Conservation (phyloP, 2,888 invertebrate genomes). For the Cheilosia impressa region DNA sequence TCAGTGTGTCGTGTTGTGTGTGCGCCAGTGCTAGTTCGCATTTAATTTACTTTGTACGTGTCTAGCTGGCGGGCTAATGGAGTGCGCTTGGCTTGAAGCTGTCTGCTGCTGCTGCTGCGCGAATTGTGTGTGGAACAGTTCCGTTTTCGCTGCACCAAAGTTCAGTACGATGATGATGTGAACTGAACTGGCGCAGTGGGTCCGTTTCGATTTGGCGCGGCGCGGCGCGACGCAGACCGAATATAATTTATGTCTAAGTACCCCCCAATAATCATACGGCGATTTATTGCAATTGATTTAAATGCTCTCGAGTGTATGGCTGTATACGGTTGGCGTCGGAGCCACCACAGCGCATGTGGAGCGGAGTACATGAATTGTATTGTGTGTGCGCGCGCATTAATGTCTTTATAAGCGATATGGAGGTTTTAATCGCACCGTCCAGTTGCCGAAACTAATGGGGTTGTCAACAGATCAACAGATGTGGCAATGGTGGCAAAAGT, state of each 20-base stretch:
- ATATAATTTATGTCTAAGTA: conserved; percentile 75
- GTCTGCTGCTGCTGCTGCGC: conserved; percentile 34
- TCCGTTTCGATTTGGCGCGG: conserved; percentile 29
- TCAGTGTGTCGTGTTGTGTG: conserved; percentile 5
- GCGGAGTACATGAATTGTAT: conserved; percentile 55
- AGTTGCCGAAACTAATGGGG: conserved; percentile 65
- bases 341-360: conserved; percentile 41
- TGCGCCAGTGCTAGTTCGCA: conserved; percentile 51
- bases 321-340: conserved; percentile 13
- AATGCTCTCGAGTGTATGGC: conserved; percentile 72
- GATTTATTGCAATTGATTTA: conserved; percentile 82
- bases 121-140: conserved; percentile 56
- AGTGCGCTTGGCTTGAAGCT: conserved; percentile 71
- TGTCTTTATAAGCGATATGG: conserved; percentile 72
- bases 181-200: conserved; percentile 31
- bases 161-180: conserved; percentile 19
- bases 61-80: conserved; percentile 73
- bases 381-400: conserved; percentile 66
- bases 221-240: conserved; percentile 45
- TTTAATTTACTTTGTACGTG: conserved; percentile 75
- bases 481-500: conserved; percentile 66
- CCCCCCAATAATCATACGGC: conserved; percentile 73
- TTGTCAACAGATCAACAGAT: conserved; percentile 70
- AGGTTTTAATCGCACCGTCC: conserved; percentile 55
- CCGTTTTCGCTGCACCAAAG: conserved; percentile 27